A percentile compares a stretch with the other conserved stretches of the same genome.
Conservation (phyloP, 1,140 invertebrate species). For the Andricus grossulariae region DNA sequence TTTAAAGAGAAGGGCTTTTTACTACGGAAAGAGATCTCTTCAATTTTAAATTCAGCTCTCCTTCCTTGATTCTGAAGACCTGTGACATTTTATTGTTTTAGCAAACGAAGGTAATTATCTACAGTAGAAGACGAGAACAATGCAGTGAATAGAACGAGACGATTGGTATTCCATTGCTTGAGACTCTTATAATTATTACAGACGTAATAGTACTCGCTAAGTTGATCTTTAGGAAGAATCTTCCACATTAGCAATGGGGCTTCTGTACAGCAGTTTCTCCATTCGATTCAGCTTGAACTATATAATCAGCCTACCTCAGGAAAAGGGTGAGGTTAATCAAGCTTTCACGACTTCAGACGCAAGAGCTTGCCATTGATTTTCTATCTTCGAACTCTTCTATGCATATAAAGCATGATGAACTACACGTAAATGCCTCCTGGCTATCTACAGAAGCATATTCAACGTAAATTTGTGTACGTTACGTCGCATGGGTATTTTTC, state of each 20-base stretch:
- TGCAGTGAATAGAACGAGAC: background rate
- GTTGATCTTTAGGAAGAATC: background rate
- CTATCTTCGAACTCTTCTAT: background rate
- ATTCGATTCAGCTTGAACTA: constrained; percentile 15
- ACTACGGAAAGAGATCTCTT: background rate
- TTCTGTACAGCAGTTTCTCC: background rate
- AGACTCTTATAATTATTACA: background rate
- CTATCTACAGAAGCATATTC: background rate
- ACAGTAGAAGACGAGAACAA: background rate
- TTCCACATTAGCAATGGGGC: background rate
- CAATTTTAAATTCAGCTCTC: background rate
- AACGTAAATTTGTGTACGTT: no score
- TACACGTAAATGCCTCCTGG: background rate
- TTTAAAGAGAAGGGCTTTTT: background rate
- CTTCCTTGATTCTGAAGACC: background rate
- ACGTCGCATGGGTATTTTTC: no score
- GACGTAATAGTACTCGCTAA: background rate
- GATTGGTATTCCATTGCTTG: background rate
- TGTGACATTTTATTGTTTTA: background rate
- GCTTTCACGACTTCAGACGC: background rate
- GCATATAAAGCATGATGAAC: background rate
- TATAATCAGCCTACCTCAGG: background rate
- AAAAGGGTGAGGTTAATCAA: constrained; percentile 1
- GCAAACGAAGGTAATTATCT: background rate
- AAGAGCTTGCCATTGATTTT: background rate